phyloP scores from a whole-genome alignment of 1,140 invertebrate species.

The Lepeophtheirus salmonis region DNA sequence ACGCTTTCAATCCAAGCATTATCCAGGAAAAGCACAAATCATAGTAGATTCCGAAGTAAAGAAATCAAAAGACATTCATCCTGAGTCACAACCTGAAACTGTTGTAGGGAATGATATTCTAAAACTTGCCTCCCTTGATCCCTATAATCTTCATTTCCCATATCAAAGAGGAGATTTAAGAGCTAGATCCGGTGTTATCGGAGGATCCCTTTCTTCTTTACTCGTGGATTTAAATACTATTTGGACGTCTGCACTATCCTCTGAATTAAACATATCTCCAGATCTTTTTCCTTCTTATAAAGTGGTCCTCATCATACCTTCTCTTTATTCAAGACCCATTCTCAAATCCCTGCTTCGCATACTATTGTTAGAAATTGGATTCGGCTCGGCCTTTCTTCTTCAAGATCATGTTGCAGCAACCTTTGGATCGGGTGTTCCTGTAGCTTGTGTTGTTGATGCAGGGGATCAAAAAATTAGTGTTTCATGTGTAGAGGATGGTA shows the following conservation, averaged over 20 bases:
- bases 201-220: too few relatives aligned
- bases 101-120: too few relatives aligned
- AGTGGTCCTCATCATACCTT: constrained; percentile 69
- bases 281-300: constrained; percentile 43
- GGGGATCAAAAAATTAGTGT: constrained; percentile 88
- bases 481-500: constrained; percentile 87
- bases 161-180: too few relatives aligned
- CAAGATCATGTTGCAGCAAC: constrained; percentile 79
- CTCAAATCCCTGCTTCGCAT: constrained; percentile 64
- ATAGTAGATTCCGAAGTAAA: too few relatives aligned
- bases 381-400: constrained; percentile 33
- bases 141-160: too few relatives aligned
- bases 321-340: constrained; percentile 70
- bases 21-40: too few relatives aligned
- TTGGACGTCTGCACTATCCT: constrained; percentile 10
- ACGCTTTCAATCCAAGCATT: too few relatives aligned
- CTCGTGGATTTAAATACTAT: constrained; percentile 9
- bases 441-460: constrained; percentile 83
- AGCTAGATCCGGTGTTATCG: too few relatives aligned
- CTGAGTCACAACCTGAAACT: too few relatives aligned
- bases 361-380: constrained; percentile 59
- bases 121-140: too few relatives aligned
- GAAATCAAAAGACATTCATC: too few relatives aligned
- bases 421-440: constrained; percentile 58
- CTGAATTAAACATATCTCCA: constrained; percentile 11